Conservation (phyloP, 64 coral and sea anemone species). For the Acropora yongei region DNA sequence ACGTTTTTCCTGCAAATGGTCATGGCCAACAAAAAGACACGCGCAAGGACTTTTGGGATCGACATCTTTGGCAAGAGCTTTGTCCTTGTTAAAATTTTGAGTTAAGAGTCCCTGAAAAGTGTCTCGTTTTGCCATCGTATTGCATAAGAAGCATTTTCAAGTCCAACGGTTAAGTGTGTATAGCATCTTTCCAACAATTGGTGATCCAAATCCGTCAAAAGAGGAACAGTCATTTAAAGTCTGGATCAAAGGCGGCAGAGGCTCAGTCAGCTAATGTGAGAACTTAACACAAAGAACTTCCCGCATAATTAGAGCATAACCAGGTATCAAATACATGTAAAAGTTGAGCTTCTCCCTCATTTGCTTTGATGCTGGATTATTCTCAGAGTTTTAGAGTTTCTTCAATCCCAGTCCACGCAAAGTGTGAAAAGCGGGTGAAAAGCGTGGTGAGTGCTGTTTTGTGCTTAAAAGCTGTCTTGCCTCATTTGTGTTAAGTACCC, state of each 20-base stretch:
- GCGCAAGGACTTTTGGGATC: conserved; percentile 1
- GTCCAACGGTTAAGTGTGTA: no score
- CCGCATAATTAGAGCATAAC: not conserved
- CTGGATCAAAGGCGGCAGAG: no score
- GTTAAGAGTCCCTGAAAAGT: not conserved
- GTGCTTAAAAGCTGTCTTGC: not conserved
- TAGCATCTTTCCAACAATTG: not conserved
- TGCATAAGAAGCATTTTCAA: not conserved
- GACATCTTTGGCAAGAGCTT: conserved; percentile 5
- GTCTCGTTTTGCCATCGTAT: not conserved
- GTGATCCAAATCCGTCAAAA: no score
- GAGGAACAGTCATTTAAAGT: no score
- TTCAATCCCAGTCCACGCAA: not conserved
- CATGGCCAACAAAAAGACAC: not conserved
- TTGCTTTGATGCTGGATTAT: not conserved
- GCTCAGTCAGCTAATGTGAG: no score
- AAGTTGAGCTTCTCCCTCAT: not conserved
- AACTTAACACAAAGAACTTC: not conserved
- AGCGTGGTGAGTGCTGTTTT: not conserved
- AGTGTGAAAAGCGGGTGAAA: not conserved
- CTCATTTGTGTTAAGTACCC: not conserved
- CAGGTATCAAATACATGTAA: not conserved
- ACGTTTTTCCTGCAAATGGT: conserved; percentile 14
- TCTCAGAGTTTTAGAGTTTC: not conserved
- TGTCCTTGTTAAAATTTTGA: not conserved